Evolutionary conservation across 2,888 invertebrate species (phyloP), one percentile per base, ranked within the genome.

Genomic region (Eupithecia exiguata): DNA sequence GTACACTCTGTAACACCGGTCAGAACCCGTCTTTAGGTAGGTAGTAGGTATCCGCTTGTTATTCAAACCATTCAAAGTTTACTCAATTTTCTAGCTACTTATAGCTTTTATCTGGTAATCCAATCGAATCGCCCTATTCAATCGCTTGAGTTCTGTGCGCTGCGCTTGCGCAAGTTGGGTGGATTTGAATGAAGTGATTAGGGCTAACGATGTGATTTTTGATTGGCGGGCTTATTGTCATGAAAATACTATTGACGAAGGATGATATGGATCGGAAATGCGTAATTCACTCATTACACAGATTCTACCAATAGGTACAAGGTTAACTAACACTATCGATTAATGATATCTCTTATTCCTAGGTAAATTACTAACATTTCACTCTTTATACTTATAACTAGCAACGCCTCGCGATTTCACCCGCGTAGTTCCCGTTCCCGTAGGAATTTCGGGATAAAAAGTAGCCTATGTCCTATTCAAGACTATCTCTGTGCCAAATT

Each of bases 171-270:
- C 77, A 78, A 79, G 58, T 69, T 71, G 49, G 69, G 74, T 67
- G 73, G 68, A 71, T 21, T 73, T 77, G 75, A 77, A 80, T 80
- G 58, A 66, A 72, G 67, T 80, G 78, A 80, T 80, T 78, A 77
- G 70, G 61, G 72, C 49, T 80, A 79, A 80, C 77, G 78, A 76
- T 70, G 77, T 76, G 79, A 76, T 70, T 75, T 75, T 75, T 78
- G 78, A 80, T 78, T 77, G 79, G 69, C 76, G 75, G 74, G 61
- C 72, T 18, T 30, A 73, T 78, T 76, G 73, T 73, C 66, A 69
- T 73, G 73, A 53, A 68, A 70, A 67, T 67, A 71, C 71, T 71
- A 74, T 76, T 69, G 66, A 66, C 63, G 35, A 70, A 53, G 49
- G 49, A 70, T 74, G 62, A 69, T 72, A 70, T 69, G 40, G 25